Conservation (phyloP, 2,113 vertebrate genomes). For the Taurulus bubalis region DNA sequence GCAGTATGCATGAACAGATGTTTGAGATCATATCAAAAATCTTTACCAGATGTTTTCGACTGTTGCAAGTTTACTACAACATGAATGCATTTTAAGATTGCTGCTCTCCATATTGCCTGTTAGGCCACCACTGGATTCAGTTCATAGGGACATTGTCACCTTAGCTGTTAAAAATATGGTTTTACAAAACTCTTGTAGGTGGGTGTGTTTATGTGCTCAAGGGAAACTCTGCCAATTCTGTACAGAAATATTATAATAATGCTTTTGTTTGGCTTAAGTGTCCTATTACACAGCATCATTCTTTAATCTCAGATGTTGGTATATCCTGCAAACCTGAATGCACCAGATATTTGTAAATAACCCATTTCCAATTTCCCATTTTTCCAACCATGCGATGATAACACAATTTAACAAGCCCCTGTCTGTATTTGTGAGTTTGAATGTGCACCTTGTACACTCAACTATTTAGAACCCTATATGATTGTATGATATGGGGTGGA, state of each 20-base stretch:
- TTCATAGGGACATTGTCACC: neutral
- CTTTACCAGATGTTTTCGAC: neutral
- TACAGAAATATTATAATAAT: too few relatives aligned
- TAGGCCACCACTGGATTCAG: neutral
- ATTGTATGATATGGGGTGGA: too few relatives aligned
- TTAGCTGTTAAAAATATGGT: neutral
- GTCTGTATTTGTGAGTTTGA: neutral
- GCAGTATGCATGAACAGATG: neutral
- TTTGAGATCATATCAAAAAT: constrained; percentile 2
- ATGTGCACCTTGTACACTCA: neutral
- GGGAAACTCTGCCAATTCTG: neutral
- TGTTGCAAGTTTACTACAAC: neutral
- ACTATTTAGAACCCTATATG: neutral
- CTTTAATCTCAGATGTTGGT: neutral
- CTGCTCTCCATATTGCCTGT: neutral
- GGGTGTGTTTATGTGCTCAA: neutral
- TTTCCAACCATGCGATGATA: neutral
- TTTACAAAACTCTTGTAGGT: neutral
- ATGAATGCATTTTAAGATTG: neutral
- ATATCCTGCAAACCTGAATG: neutral
- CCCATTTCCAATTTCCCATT: neutral
- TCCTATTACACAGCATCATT: neutral
- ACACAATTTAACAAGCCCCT: neutral
- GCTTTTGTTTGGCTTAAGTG: neutral
- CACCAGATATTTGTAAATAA: neutral